Evolutionary conservation across 2,888 invertebrate species (phyloP), one percentile per base, ranked within the genome.

Genomic region (Blera fallax): DNA sequence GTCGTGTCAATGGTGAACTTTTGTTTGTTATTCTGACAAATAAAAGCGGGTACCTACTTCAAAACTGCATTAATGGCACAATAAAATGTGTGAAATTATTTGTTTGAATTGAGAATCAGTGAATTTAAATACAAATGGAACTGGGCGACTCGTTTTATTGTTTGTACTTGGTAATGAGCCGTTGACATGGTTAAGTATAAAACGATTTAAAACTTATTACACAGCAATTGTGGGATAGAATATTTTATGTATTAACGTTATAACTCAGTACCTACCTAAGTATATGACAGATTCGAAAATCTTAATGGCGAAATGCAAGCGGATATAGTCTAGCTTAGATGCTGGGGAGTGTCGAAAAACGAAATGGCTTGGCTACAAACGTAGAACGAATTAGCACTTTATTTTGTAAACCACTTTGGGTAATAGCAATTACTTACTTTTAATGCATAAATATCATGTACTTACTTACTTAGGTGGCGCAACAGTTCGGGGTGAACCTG

Each of bases 1-100:
- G 14, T 8, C 1, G n/a, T 70, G 58, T 54, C 16, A 45, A n/a
- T 45, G 27, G 14, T 11, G 48, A 14, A 2, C 14, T 67, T 50
- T 48, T 5, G 50, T 54, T 40, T 16, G 34, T 56, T 56, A 14
- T 37, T 21, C 3, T 29, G 29, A 18, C 43, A 29, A 45, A 34
- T 58, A 58, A 45, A 72, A 32, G n/a, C 24, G 40, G 43, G 27
- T 11, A 1, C 6, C 27, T 18, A 48, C 43, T 45, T 70, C 7
- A 48, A 48, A 72, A 48, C 7, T 72, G 45, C 58, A 72, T 48
- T 48, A 72, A 72, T 72, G 70, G 27, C n/a, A 7, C 24, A 32
- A 72, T 72, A 58, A 72, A 58, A 45, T 72, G 45, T 72, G 48
- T 40, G 40, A 69, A 69, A 27, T 37, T 24, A 32, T 48, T 64